These are phyloP conservation scores for Chrysemys picta DNA, from an alignment of 2,113 vertebrate genomes.

Conservation along the genomic window DNA sequence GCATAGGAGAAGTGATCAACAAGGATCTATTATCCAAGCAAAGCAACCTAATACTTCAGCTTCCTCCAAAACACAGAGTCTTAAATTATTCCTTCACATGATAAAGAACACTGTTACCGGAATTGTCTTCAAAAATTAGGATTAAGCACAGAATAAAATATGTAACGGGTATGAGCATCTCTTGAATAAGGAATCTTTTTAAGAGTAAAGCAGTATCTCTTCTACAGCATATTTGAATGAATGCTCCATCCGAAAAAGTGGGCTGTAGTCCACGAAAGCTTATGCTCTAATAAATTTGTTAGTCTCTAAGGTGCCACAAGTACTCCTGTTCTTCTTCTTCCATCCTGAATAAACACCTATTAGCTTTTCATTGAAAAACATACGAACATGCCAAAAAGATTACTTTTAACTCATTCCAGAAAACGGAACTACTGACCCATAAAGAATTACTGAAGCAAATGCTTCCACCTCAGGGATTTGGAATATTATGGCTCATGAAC, in stretches of 20 bases:
- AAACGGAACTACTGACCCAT: not conserved
- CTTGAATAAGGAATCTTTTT: not conserved
- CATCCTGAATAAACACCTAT: not conserved
- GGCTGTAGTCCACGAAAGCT: too few relatives aligned
- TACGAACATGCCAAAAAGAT: not conserved
- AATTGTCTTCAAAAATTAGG: not conserved
- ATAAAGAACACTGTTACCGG: not conserved
- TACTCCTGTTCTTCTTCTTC: too few relatives aligned
- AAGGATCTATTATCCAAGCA: not conserved
- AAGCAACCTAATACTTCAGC: not conserved
- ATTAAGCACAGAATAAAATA: not conserved
- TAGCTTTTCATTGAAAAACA: not conserved
- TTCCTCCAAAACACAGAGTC: not conserved
- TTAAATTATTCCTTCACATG: not conserved
- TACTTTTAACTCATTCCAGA: not conserved
- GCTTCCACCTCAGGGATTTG: not conserved
- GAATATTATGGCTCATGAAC: not conserved
- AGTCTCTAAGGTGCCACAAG: too few relatives aligned
- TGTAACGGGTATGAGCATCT: not conserved
- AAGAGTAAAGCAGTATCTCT: not conserved
- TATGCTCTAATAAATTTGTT: too few relatives aligned
- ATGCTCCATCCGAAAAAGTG: not conserved
- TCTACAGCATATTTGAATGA: not conserved
- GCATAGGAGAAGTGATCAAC: not conserved
- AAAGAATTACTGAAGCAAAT: not conserved